phyloP scores from a whole-genome alignment of 2,797 vertebrate species.

The Percopsis omiscomaycus region DNA sequence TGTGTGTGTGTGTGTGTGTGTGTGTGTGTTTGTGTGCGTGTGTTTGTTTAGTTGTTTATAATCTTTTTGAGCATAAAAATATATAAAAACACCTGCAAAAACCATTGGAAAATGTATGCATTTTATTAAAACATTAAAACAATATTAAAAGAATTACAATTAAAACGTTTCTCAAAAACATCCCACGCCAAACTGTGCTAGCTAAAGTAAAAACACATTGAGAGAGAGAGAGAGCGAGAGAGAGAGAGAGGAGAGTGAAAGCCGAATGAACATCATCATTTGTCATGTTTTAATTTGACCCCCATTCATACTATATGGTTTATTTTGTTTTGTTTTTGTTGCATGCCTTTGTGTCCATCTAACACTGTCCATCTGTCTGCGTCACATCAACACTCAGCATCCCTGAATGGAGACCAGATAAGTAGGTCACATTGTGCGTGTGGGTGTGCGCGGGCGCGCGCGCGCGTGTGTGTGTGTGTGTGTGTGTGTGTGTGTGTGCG shows the following conservation, averaged over 20 bases:
- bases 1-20: slow-evolving; percentile 9
- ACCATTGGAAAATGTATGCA: too few species aligned
- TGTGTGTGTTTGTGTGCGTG: slow-evolving; percentile 4
- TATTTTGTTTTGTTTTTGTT: slow-evolving; percentile 50
- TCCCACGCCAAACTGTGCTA: too few species aligned
- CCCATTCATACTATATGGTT: slow-evolving; percentile 57
- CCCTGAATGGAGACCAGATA: slow-evolving; percentile 77
- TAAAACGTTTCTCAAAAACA: too few species aligned
- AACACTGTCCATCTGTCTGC: slow-evolving; percentile 71
- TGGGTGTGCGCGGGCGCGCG: slow-evolving; percentile 28
- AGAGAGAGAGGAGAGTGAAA: neutral
- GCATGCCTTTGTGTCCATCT: slow-evolving; percentile 67
- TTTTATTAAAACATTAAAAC: too few species aligned
- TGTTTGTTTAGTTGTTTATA: neutral
- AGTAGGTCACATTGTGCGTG: slow-evolving; percentile 75
- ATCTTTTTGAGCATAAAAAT: neutral
- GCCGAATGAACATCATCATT: slow-evolving; percentile 24
- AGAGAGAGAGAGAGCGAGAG: too few species aligned
- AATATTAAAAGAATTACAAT: too few species aligned
- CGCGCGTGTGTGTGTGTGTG: slow-evolving; percentile 7
- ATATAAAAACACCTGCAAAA: too few species aligned
- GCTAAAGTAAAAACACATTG: too few species aligned
- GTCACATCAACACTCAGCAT: slow-evolving; percentile 74
- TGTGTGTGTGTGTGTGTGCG: neutral
- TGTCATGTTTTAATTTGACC: slow-evolving; percentile 38